phyloP scores from a whole-genome alignment of 2,113 vertebrate species.

The Arothron firmamentum region DNA sequence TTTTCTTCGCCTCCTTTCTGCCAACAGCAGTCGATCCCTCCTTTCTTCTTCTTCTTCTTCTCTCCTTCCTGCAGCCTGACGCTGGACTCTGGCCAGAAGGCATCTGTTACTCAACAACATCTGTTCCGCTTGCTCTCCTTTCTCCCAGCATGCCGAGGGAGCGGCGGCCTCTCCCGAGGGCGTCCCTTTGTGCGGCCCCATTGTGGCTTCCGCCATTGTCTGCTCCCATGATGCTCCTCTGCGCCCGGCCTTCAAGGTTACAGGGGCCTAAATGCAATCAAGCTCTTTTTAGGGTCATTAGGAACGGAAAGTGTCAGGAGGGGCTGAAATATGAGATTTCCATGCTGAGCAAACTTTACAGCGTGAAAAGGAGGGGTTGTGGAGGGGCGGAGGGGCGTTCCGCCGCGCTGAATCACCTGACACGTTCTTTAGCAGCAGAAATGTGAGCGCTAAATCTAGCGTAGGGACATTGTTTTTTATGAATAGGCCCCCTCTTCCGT shows the following conservation, averaged over 20 bases:
- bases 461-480: conserved; percentile 62
- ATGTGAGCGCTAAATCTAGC: conserved; percentile 55
- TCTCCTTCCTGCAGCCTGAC: conserved; percentile 34
- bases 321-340: background rate
- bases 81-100: conserved; percentile 85
- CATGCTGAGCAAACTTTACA: conserved; percentile 7
- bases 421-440: conserved; percentile 37
- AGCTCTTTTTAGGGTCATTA: conserved; percentile 33
- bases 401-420: conserved; percentile 55
- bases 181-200: conserved; percentile 81
- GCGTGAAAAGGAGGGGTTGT: background rate
- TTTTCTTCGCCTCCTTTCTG: no score
- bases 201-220: conserved; percentile 88
- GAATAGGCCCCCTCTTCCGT: conserved; percentile 68
- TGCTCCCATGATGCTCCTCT: conserved; percentile 78
- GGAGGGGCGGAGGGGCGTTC: background rate
- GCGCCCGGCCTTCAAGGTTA: conserved; percentile 56
- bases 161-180: conserved; percentile 87
- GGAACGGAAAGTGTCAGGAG: conserved; percentile 23
- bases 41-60: background rate
- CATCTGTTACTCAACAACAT: conserved; percentile 92
- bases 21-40: conserved; percentile 14
- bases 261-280: conserved; percentile 35
- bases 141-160: conserved; percentile 85
- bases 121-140: conserved; percentile 87